A percentile compares a stretch with the other conserved stretches of the same genome.
phyloP scores from a whole-genome alignment of 64 coral and sea anemone genomes.

The Actinia equina region DNA sequence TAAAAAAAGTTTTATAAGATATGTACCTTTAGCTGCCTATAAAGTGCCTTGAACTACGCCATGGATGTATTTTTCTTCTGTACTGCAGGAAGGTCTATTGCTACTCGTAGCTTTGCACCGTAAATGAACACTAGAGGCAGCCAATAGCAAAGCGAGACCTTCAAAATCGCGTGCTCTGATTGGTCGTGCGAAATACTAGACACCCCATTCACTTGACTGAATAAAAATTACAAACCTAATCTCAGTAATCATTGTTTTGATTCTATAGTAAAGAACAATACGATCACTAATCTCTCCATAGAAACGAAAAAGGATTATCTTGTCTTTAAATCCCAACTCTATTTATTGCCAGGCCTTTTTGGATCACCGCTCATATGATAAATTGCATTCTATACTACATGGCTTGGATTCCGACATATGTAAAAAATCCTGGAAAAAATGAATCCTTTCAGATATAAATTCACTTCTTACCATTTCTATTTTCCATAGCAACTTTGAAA shows the following conservation, averaged over 20 bases:
- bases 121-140: constrained; percentile 62
- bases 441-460: constrained; percentile 1
- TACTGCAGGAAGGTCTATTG: constrained; percentile 10
- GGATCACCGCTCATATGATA: neutral
- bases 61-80: neutral
- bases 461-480: neutral
- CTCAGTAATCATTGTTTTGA: constrained; percentile 22
- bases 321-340: constrained; percentile 20
- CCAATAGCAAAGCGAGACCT: constrained; percentile 37
- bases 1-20: neutral
- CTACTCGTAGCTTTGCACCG: constrained; percentile 31
- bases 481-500: neutral
- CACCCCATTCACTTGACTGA: constrained; percentile 59
- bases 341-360: constrained; percentile 9
- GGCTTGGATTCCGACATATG: neutral
- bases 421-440: neutral
- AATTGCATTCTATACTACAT: neutral
- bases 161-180: constrained; percentile 33
- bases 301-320: constrained; percentile 14
- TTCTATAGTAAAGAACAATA: constrained; percentile 23
- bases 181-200: constrained; percentile 24
- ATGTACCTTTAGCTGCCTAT: neutral
- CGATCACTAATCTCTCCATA: constrained; percentile 15
- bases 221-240: constrained; percentile 24
- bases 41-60: neutral